phyloP scores from a whole-genome alignment of 2,113 vertebrate species.

The Microtus richardsoni region DNA sequence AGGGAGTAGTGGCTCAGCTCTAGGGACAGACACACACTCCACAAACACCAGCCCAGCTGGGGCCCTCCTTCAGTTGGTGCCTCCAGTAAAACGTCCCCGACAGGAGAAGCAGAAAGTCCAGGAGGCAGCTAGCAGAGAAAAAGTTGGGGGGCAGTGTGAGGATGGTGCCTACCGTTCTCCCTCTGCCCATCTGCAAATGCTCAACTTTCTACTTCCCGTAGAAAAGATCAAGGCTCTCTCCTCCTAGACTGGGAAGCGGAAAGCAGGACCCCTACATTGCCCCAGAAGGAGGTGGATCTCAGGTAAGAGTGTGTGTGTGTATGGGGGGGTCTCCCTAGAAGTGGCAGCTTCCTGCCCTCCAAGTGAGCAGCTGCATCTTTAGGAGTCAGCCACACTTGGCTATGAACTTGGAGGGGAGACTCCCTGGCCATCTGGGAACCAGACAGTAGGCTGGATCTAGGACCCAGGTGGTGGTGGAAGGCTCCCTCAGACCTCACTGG shows the following conservation, averaged over 20 bases:
- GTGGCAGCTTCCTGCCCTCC: background rate
- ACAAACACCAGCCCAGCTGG: background rate
- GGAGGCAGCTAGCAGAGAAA: background rate
- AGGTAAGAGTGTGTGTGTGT: conserved; percentile 50
- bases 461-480: background rate
- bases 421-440: background rate
- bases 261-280: background rate
- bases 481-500: background rate
- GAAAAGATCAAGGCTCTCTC: background rate
- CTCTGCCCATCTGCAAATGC: rapidly evolving
- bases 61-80: background rate
- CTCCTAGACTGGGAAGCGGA: background rate
- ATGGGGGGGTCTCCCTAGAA: background rate
- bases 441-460: rapidly evolving
- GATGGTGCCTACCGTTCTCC: background rate
- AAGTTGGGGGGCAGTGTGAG: background rate
- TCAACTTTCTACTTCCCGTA: background rate
- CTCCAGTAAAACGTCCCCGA: background rate
- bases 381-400: background rate
- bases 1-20: conserved; percentile 23
- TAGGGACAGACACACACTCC: background rate
- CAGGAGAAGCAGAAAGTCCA: background rate
- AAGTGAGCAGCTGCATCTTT: background rate
- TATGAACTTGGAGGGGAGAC: background rate
- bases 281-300: background rate